Conservation (phyloP, 2,797 vertebrate genomes). For the Lophius americanus region DNA sequence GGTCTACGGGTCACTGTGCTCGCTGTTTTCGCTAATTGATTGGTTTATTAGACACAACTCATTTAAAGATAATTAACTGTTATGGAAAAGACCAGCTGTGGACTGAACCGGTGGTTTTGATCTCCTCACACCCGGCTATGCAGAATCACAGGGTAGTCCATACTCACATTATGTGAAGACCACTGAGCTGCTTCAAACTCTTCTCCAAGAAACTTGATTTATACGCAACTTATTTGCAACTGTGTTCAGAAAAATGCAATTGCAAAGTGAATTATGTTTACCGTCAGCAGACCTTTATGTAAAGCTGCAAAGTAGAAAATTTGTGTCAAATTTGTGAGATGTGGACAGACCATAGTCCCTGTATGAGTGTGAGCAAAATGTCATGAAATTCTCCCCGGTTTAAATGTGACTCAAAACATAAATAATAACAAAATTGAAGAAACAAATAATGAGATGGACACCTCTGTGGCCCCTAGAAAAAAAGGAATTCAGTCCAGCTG, state of each 20-base stretch:
- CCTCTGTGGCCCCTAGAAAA: no score
- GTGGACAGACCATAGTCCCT: no score
- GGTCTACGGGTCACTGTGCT: slow-evolving; percentile 5
- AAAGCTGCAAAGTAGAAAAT: no score
- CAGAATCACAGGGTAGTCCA: not conserved
- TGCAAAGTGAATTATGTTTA: not conserved
- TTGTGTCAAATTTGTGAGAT: no score
- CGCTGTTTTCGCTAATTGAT: slow-evolving; percentile 10
- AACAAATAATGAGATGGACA: no score
- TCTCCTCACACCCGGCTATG: not conserved
- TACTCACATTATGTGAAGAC: not conserved
- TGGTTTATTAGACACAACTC: not conserved
- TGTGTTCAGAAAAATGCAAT: not conserved
- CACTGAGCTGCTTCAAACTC: not conserved
- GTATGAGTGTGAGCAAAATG: no score
- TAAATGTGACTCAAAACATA: no score
- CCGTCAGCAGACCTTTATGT: not conserved
- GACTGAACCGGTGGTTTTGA: not conserved
- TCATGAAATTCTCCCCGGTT: no score
- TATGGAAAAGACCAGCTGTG: not conserved
- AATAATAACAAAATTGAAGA: no score
- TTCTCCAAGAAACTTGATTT: not conserved
- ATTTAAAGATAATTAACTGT: not conserved
- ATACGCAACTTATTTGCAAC: not conserved
- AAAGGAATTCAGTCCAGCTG: no score